These are phyloP conservation scores for Melanogrammus aeglefinus DNA, from an alignment of 2,797 vertebrate genomes.

Conservation along the genomic window DNA sequence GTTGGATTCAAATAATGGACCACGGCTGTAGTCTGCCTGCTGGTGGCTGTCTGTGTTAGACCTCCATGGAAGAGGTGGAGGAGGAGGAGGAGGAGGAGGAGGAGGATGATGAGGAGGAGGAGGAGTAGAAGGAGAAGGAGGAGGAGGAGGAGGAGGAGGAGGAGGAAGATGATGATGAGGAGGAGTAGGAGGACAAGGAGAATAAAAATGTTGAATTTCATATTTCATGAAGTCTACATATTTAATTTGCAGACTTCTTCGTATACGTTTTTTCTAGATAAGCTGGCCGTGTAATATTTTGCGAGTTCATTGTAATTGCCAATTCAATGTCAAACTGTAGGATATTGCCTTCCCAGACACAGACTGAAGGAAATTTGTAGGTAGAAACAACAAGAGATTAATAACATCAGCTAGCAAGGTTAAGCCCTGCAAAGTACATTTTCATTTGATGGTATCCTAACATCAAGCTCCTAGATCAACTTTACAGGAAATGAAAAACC, in stretches of 20 bases:
- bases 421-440: not conserved
- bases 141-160: not conserved
- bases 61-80: not conserved
- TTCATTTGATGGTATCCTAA: not conserved
- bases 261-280: not conserved
- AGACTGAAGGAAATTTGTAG: not conserved
- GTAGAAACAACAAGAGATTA: not conserved
- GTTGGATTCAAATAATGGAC: not conserved
- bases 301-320: not conserved
- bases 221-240: no score
- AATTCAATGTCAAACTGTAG: not conserved
- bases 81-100: not conserved
- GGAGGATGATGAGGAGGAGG: not conserved
- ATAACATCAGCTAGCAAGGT: not conserved
- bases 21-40: not conserved
- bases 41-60: not conserved
- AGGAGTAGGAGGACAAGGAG: not conserved
- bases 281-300: not conserved
- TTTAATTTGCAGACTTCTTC: not conserved
- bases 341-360: not conserved
- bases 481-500: not conserved
- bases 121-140: not conserved
- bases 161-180: not conserved
- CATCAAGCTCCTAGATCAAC: not conserved
- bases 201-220: not conserved